A percentile compares a stretch with the other conserved stretches of the same genome.
Evolutionary conservation across 2,113 vertebrate species (phyloP).

Genomic region (Ageneiosus marmoratus): DNA sequence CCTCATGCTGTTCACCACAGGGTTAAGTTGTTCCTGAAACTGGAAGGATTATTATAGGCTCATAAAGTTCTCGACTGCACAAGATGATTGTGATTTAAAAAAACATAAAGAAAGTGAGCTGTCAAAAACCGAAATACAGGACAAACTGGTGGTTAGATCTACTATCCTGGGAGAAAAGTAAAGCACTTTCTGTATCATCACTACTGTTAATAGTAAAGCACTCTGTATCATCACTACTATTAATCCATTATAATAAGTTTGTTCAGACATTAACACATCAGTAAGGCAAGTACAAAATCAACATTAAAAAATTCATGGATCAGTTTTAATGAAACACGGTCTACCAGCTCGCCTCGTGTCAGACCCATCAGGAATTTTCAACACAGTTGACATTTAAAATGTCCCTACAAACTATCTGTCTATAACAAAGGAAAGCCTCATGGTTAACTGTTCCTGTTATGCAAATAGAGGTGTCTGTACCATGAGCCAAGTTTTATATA

Average conservation of each 20-base stretch:
- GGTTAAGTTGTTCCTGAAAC: no score
- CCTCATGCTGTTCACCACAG: no score
- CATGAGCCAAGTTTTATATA: background rate
- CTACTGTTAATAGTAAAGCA: no score
- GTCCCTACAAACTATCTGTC: conserved; percentile 48
- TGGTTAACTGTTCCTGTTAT: conserved; percentile 59
- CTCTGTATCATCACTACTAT: background rate
- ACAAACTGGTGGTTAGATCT: background rate
- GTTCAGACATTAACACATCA: background rate
- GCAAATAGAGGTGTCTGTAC: conserved; percentile 54
- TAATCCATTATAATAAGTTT: background rate
- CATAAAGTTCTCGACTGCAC: no score
- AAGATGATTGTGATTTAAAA: no score
- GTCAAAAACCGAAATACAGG: background rate
- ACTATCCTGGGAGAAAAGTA: no score
- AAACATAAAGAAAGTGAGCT: no score
- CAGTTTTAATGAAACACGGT: background rate
- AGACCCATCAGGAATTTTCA: background rate
- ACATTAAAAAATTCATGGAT: background rate
- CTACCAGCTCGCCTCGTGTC: background rate
- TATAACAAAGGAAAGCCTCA: conserved; percentile 62
- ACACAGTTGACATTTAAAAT: conserved; percentile 46
- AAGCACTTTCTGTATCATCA: no score
- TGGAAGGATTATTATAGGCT: no score
- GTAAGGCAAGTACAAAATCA: background rate